These are phyloP conservation scores for Deroplatys truncata DNA, from an alignment of 2,888 invertebrate species.

Conservation along the genomic window DNA sequence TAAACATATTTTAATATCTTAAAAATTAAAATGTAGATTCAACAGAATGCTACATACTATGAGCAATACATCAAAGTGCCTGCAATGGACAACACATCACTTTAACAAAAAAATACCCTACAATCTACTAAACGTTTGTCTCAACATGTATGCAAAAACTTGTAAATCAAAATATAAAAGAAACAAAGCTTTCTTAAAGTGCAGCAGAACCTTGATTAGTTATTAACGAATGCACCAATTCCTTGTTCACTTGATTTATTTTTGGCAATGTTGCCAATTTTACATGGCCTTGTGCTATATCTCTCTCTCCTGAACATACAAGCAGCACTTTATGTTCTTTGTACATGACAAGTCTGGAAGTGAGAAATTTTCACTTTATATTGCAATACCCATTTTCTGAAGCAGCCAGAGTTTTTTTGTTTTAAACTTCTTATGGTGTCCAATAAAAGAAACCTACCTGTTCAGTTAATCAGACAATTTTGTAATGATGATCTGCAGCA, in stretches of 20 bases:
- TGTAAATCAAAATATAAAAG: background rate
- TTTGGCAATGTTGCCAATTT: background rate
- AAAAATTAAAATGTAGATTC: background rate
- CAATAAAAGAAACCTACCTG: too few relatives aligned
- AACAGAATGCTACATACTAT: background rate
- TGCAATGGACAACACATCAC: background rate
- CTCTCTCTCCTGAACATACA: too few relatives aligned
- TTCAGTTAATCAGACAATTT: too few relatives aligned
- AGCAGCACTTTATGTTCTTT: too few relatives aligned
- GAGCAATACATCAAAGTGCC: background rate
- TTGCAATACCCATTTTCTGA: too few relatives aligned
- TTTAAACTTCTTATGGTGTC: too few relatives aligned
- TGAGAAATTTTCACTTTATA: too few relatives aligned
- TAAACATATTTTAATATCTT: background rate
- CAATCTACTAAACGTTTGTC: background rate
- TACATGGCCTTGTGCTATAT: background rate
- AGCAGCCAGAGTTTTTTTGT: too few relatives aligned
- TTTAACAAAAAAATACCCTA: background rate
- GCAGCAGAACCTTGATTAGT: background rate
- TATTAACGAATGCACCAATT: background rate
- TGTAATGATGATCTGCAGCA: too few relatives aligned
- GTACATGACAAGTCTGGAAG: too few relatives aligned
- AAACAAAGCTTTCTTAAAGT: background rate
- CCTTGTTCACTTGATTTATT: background rate
- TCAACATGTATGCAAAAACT: background rate